Base-by-base conservation (phyloP, 37 sponge, comb jelly and placozoan genomes). In the Hormiphora californensis region DNA sequence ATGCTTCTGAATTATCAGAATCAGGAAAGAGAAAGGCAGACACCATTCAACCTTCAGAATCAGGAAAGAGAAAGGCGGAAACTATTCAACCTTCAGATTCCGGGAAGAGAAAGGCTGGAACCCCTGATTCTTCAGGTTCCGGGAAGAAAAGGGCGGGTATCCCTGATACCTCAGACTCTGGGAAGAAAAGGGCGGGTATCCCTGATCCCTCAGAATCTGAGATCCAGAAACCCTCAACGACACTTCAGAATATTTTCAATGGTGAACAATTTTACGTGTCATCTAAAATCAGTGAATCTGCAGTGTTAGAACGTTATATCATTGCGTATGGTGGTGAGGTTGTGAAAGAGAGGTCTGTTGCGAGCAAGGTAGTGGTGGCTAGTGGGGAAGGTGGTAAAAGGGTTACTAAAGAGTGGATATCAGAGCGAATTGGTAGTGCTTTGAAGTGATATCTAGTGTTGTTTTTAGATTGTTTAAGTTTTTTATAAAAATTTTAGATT, bases 311-410 rank as follows among this genome's bases (percentile, higher is more conserved):
- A 23, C 7, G 88, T n/a, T 88, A 88, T 40, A 36, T 67, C 19
- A 57, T 88, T 2, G 88, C 88, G 33, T 88, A 39, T 68, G 88
- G 88, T 21, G 88, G 88, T 33, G 78, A 69, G 34, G 55, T 68
- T 15, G 32, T 25, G 32, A 30, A 1, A 15, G 62, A 87, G 17
- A 73, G 43, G 81, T n/a, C 40, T n/a, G 1, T 40, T 21, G 81
- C 81, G 17, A 46, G 43, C 43, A 28, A 43, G 4, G 25, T 73
- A 43, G 81, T 73, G 43, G n/a, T 73, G 5, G 27, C 0, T 15
- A 40, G 43, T n/a, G 35, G 5, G 21, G 8, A 11, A 40, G n/a
- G 46, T 8, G 81, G 27, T 4, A 73, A 36, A 28, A 33, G 35
- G 17, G 81, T 73, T 2, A 73, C 81, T 46, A 73, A 73, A 28